Percentiles rank a stretch among this genome's conserved stretches.
phyloP scores from a whole-genome alignment of 1,140 invertebrate species.

The Heliothis subflexa region DNA sequence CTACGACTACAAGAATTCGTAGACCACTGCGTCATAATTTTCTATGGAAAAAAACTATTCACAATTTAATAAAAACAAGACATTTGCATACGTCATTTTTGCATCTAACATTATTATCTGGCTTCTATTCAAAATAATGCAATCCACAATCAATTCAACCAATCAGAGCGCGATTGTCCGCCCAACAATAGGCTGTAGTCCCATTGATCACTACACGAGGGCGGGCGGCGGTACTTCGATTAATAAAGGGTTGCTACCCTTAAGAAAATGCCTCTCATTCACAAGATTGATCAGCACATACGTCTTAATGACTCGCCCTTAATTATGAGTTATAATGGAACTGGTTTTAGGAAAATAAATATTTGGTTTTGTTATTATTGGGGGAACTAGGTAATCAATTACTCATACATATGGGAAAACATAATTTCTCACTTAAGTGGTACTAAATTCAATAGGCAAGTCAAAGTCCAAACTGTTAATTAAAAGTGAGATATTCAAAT shows the following conservation, averaged over 20 bases:
- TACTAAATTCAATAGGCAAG: no score
- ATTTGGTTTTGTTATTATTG: not conserved
- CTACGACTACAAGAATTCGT: no score
- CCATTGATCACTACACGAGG: constrained; percentile 27
- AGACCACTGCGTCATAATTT: no score
- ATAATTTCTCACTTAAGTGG: no score
- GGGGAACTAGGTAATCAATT: not conserved
- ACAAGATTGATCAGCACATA: constrained; percentile 45
- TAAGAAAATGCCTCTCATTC: constrained; percentile 28
- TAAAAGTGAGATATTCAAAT: no score
- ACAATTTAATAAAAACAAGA: not conserved
- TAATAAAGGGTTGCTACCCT: constrained; percentile 43
- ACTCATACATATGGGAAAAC: no score
- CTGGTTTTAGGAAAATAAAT: not conserved
- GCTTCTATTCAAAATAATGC: constrained; percentile 9
- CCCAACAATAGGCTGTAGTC: not conserved
- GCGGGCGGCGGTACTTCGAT: constrained; percentile 16
- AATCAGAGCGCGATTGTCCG: constrained; percentile 23
- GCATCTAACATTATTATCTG: not conserved
- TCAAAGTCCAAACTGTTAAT: no score
- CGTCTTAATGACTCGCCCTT: constrained; percentile 39
- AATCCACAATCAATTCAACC: constrained; percentile 23
- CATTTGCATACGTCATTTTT: not conserved
- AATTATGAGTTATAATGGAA: constrained; percentile 22
- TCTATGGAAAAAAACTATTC: not conserved